These are phyloP conservation scores for Dryoscopus gambensis DNA, from an alignment of 2,113 vertebrate genomes.

Conservation along the genomic window DNA sequence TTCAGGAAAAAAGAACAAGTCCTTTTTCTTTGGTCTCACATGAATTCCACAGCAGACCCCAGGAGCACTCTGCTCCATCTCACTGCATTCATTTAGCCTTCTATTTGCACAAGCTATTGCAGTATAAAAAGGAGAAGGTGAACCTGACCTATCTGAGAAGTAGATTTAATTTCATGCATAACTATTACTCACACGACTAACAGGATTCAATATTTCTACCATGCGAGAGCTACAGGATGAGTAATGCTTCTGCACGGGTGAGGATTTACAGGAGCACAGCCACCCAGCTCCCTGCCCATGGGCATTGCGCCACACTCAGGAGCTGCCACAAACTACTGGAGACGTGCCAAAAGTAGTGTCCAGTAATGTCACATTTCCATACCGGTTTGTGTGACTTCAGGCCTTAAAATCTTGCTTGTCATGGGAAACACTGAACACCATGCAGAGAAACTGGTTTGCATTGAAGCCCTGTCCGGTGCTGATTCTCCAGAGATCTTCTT, in stretches of 20 bases:
- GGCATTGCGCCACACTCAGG: background rate
- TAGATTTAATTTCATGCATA: background rate
- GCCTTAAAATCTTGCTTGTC: background rate
- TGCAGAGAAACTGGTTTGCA: background rate
- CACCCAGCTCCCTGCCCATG: background rate
- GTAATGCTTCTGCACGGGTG: background rate
- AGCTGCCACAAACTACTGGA: background rate
- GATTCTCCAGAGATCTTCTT: background rate
- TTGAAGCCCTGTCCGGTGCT: background rate
- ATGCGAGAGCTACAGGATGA: background rate
- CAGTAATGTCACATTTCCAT: background rate
- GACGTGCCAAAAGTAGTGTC: background rate
- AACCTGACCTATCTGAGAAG: background rate
- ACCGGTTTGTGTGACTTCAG: background rate
- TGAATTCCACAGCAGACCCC: background rate
- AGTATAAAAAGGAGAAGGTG: background rate
- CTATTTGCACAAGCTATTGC: background rate
- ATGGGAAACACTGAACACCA: background rate
- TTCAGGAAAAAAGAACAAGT: background rate
- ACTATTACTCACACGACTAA: background rate
- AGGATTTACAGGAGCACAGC: background rate
- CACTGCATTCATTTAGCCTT: background rate
- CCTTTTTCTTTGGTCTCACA: background rate
- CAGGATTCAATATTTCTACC: constrained; percentile 5
- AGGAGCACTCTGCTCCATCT: background rate